Conservation (phyloP, 2,888 invertebrate genomes). For the Microctonus brassicae region DNA sequence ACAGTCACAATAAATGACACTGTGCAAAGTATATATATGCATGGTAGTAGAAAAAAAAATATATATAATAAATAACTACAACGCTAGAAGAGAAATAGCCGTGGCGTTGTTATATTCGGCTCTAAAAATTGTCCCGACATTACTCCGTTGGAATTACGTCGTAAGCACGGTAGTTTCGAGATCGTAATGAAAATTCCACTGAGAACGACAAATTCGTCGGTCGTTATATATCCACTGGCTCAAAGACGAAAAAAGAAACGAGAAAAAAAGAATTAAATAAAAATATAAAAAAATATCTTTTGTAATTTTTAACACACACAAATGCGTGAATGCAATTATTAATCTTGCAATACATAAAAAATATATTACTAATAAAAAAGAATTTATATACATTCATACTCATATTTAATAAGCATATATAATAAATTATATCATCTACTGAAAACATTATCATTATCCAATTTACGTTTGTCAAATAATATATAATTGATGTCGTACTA, state of each 20-base stretch:
- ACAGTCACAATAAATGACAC: conserved; percentile 29
- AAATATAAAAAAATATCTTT: not conserved
- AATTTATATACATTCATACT: not conserved
- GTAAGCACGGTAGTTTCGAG: conserved; percentile 46
- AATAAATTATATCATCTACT: not conserved
- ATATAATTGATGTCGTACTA: not conserved
- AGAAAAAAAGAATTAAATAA: not conserved
- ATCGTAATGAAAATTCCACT: conserved; percentile 47
- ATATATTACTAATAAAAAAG: no score
- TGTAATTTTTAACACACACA: not conserved
- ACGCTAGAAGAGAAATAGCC: conserved; percentile 16
- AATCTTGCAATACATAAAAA: no score
- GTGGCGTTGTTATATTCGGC: conserved; percentile 35
- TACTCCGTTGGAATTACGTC: conserved; percentile 46
- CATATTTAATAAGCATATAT: not conserved
- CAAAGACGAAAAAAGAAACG: conserved; percentile 15
- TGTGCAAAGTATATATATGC: conserved; percentile 16
- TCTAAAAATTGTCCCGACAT: conserved; percentile 44
- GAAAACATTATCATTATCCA: conserved; percentile 14
- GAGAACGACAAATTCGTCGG: conserved; percentile 42
- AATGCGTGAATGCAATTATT: no score
- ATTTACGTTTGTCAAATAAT: conserved; percentile 25
- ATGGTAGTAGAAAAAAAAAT: conserved; percentile 16
- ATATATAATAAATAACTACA: conserved; percentile 25
- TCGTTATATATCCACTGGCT: conserved; percentile 32